Percentiles rank a stretch among this genome's conserved stretches.
These are phyloP conservation scores for Eidolon dupreanum DNA, from an alignment of 2,797 vertebrate species.

Conservation along the genomic window DNA sequence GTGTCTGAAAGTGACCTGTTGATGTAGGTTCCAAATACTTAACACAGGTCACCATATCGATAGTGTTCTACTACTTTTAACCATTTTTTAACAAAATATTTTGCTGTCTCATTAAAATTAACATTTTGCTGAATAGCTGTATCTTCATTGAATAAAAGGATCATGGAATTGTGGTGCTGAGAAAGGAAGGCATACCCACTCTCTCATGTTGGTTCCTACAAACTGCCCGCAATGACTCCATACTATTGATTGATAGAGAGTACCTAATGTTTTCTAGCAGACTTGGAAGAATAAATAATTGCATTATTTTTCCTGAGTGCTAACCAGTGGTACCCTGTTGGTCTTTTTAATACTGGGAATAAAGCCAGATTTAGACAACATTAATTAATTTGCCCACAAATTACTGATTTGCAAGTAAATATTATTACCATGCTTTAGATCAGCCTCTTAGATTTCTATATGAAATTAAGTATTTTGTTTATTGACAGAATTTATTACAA, in stretches of 20 bases:
- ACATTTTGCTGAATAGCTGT: background rate
- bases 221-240: background rate
- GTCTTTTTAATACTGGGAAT: constrained; percentile 49
- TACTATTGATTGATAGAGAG: background rate
- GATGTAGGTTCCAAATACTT: background rate
- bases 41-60: background rate
- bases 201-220: background rate
- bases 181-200: background rate
- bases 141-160: background rate
- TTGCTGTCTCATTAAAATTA: background rate
- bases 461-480: constrained; percentile 60
- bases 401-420: constrained; percentile 65
- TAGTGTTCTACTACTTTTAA: background rate
- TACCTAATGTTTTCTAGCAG: background rate
- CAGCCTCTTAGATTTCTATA: constrained; percentile 49
- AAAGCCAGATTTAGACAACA: constrained; percentile 36
- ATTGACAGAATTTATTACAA: background rate
- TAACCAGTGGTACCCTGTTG: background rate
- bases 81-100: background rate
- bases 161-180: background rate
- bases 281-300: background rate
- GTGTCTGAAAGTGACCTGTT: background rate
- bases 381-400: constrained; percentile 60
- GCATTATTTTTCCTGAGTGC: background rate
- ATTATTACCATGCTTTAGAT: constrained; percentile 10